Evolutionary conservation across 2,113 vertebrate genomes (phyloP), one percentile per base, ranked within the genome.

Genomic region (Pterophyllum scalare): DNA sequence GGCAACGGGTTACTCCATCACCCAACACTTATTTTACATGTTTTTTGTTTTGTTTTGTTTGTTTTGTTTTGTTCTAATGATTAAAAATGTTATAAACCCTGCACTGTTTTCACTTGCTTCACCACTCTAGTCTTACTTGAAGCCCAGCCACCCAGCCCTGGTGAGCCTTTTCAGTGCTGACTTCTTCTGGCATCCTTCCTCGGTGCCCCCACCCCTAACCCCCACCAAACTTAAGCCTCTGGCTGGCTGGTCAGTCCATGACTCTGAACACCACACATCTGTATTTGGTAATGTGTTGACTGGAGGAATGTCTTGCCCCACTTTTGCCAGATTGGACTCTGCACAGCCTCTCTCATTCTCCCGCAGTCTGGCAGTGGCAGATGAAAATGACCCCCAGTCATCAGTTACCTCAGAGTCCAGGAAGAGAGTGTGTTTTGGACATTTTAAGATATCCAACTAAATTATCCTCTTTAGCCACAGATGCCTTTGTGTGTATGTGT

Each of bases 241-340:
- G 13, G 12, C 75, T 28, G 59, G 38, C 59, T 46, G 26, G 33
- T 14, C 35, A 52, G 59, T 65, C 43, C 22, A 17, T n/a, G 28
- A 52, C 77, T 89, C 81, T 85, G 59, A 64, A 3, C 85, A 79
- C 81, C 80, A 61, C 74, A 78, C 78, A 85, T 54, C 93, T 94
- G 81, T 93, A 93, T 93, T 91, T 92, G 91, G 88, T 90, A 84
- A 64, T 92, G 88, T 80, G 75, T 82, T 65, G 84, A 77, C 75
- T 33, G 5, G 24, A 89, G 87, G 90, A 89, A 93, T 91, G 89
- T 79, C 59, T 79, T 87, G 76, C 74, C 12, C 67, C 14, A 15
- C 26, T 65, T 87, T 79, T 78, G 80, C 79, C 80, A 84, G 85
- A 85, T 7, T 75, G 57, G 72, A 77, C 81, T 79, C 86, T 89